Base-by-base conservation (phyloP, 2,797 vertebrate species). In the Triplophysa bombifrons region DNA sequence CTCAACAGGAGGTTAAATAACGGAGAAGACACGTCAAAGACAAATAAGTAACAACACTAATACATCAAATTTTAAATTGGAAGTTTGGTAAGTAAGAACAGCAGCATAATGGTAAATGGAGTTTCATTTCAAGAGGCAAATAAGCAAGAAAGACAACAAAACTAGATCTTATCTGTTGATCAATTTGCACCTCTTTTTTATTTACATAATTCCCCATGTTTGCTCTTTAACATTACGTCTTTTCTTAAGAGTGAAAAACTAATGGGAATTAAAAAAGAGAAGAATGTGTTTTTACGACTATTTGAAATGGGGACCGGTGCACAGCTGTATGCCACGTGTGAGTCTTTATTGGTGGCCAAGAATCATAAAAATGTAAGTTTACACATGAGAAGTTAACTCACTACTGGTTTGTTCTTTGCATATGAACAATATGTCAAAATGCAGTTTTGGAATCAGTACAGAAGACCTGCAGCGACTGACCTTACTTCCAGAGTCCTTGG, bases 371-470 rank as follows among this genome's bases (percentile, higher is more conserved):
- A 88, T 83, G 84, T 85, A 67, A 60, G 69, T 44, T 77, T 83
- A 82, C 68, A 87, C 85, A 89, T 72, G 41, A 86, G 38, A 83
- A 74, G 72, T 84, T 56, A 80, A 76, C 81, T 72, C 80, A 61
- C 90, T 87, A 90, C 91, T 90, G 90, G 85, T 85, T 84, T 93
- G 91, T 90, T 94, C 94, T 93, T 92, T 95, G 93, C 94, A 94
- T 95, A 97, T 95, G 96, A 96, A 97, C 94, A 97, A 93, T 93
- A 95, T 94, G 94, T 98, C 96, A 97, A 96, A 97, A 98, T 94
- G 96, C 95, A 97, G 96, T 97, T 80, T 96, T 94, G 96, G 96
- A 98, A 97, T 97, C 96, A 97, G 96, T 96, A 98, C 96, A 94
- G 95, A 96, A 96, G 95, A 96, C 95, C 95, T 95, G 95, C 95